Evolutionary conservation across 2,113 vertebrate species (phyloP), one percentile per base, ranked within the genome.

Genomic region (Drymodes brunneopygia): DNA sequence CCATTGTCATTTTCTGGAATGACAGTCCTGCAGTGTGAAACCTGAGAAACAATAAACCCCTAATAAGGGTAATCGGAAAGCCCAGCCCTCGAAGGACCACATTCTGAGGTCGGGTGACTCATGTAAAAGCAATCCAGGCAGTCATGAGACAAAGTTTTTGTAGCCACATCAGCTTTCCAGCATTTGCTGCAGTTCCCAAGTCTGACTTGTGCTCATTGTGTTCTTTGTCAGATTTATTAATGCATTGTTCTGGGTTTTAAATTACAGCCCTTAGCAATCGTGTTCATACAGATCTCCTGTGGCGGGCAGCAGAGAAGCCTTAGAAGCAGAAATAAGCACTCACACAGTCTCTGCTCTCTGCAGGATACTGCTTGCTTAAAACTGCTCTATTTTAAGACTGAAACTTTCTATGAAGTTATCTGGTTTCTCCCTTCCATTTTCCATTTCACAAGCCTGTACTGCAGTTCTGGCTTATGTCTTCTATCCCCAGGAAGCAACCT

Each of bases 91-190:
- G 4, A 58, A 74, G 67, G 74, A 83, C 62, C 27, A 22, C 7
- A 16, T 48, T 88, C 65, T 65, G 95, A 90, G 91, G 88, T 92
- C 25, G 64, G 81, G 44, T 88, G 96, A 96, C 84, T 97, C 94
- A 96, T 25, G 57, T 60, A 86, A 95, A 92, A 94, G 86, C 92
- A 86, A 92, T 91, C 90, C 79, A 81, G 84, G 74, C 69, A 2
- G 86, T 97, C 97, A 97, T 88, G 94, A 96, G 97, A 85, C 69
- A 61, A 40, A 91, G 58, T 91, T 96, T 97, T 85, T 96, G 94
- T 86, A 96, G 93, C 88, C 90, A 75, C 93, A 96, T 93, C 93
- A 96, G 95, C 92, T 96, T 97, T 97, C 79, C 88, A 93, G 92
- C 57, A 88, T 93, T 94, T 92, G 72, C 88, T 93, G 87, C 74